Conservation (phyloP, 2,113 vertebrate genomes). For the Pomatorhinus ruficollis region DNA sequence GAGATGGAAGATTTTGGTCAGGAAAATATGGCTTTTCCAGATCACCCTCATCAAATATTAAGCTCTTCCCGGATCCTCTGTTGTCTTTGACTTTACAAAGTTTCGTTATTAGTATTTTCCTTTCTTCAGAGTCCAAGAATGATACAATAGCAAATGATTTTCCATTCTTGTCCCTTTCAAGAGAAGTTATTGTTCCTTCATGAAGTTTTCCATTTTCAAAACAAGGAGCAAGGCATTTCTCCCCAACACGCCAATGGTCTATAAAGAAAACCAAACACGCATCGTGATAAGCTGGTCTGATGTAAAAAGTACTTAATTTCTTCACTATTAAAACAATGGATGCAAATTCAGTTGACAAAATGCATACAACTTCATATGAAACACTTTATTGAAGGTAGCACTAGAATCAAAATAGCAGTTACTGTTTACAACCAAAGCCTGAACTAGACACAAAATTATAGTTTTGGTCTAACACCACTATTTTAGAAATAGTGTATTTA, state of each 20-base stretch:
- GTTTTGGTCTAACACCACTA: background rate
- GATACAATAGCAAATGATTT: slow-evolving; percentile 72
- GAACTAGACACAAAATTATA: background rate
- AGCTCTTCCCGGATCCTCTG: slow-evolving; percentile 56
- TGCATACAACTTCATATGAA: background rate
- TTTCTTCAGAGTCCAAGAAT: slow-evolving; percentile 70
- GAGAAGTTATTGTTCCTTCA: slow-evolving; percentile 77
- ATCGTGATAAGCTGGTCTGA: background rate
- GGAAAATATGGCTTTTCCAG: slow-evolving; percentile 91
- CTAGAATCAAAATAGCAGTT: background rate
- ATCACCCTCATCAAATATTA: slow-evolving; percentile 77
- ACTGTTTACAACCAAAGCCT: background rate
- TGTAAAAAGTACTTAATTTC: background rate
- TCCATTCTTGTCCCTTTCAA: slow-evolving; percentile 67
- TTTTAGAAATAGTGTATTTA: background rate
- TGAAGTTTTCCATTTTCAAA: slow-evolving; percentile 67
- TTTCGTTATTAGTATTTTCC: slow-evolving; percentile 69
- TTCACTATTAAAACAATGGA: background rate
- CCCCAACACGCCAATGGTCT: slow-evolving; percentile 73
- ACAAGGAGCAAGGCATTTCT: slow-evolving; percentile 77
- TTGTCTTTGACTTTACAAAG: slow-evolving; percentile 58
- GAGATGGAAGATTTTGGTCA: slow-evolving; percentile 65
- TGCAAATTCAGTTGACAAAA: background rate
- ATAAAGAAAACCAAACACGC: background rate
- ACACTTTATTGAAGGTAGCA: background rate